Percentiles rank a stretch among this genome's conserved stretches.
phyloP scores from a whole-genome alignment of 1,140 invertebrate species.

The Globodera ellingtonae region DNA sequence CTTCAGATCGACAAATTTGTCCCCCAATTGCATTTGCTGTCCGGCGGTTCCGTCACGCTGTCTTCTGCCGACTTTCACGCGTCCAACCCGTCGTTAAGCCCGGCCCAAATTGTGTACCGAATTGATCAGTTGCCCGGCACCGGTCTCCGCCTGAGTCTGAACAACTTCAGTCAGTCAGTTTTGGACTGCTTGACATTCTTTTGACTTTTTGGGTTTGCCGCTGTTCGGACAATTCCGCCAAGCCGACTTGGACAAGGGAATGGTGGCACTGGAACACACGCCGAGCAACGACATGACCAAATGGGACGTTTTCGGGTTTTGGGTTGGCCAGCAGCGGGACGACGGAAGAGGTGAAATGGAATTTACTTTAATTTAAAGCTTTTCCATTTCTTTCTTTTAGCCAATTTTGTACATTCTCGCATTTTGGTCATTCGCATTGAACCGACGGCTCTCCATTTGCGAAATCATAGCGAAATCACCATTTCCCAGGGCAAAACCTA shows the following conservation, averaged over 20 bases:
- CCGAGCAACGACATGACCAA: constrained; percentile 1
- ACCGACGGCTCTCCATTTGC: constrained; percentile 57
- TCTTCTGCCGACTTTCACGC: constrained; percentile 36
- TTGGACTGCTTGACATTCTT: neutral
- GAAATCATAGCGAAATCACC: constrained; percentile 58
- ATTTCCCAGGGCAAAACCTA: constrained; percentile 62
- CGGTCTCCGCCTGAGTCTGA: constrained; percentile 38
- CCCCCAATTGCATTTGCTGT: constrained; percentile 49
- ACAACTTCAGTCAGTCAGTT: neutral
- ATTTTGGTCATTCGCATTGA: constrained; percentile 53
- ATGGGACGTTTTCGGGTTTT: constrained; percentile 17
- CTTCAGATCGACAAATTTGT: constrained; percentile 50
- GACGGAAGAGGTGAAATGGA: neutral
- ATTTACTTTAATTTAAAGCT: neutral
- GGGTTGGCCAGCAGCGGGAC: neutral
- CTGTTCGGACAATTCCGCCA: constrained; percentile 32
- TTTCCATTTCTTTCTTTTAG: neutral
- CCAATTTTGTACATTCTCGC: constrained; percentile 26
- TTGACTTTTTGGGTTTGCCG: neutral
- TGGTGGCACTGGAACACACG: constrained; percentile 45
- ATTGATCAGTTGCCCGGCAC: constrained; percentile 44
- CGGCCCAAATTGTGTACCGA: constrained; percentile 50
- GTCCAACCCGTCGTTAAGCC: constrained; percentile 31
- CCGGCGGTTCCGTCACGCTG: constrained; percentile 45
- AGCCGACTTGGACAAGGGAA: constrained; percentile 47